A percentile compares a stretch with the other conserved stretches of the same genome.
Conservation (phyloP, 2,888 invertebrate species). For the Ophraella communa region DNA sequence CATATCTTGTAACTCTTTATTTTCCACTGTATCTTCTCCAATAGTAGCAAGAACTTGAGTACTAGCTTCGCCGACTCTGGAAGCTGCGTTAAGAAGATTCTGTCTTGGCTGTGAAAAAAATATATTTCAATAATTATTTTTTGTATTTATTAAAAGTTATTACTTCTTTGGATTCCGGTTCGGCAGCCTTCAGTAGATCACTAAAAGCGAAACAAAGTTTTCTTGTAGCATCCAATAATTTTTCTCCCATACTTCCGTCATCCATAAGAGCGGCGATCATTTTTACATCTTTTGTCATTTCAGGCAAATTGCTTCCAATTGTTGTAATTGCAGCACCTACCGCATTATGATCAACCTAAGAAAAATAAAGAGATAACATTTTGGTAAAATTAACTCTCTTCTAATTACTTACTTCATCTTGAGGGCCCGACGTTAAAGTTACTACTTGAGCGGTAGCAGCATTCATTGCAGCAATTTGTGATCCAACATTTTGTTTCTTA, state of each 20-base stretch:
- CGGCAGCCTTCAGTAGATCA: slow-evolving; percentile 92
- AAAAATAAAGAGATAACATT: no score
- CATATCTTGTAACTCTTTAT: slow-evolving; percentile 85
- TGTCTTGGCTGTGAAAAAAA: slow-evolving; percentile 71
- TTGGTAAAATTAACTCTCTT: background rate
- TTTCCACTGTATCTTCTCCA: slow-evolving; percentile 87
- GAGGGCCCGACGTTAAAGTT: slow-evolving; percentile 65
- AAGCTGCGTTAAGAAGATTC: slow-evolving; percentile 92
- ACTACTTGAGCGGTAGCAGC: slow-evolving; percentile 92
- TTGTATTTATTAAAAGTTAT: background rate
- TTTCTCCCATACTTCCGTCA: slow-evolving; percentile 81
- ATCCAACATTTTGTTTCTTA: slow-evolving; percentile 94
- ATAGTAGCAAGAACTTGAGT: slow-evolving; percentile 92
- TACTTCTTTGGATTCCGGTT: slow-evolving; percentile 87
- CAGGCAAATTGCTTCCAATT: slow-evolving; percentile 94
- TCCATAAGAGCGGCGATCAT: slow-evolving; percentile 96
- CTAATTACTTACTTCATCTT: slow-evolving; percentile 70
- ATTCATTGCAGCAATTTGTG: slow-evolving; percentile 98
- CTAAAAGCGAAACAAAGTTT: slow-evolving; percentile 92
- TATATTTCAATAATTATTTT: background rate
- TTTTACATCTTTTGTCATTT: slow-evolving; percentile 92
- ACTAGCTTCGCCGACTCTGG: slow-evolving; percentile 95
- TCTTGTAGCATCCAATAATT: slow-evolving; percentile 89
- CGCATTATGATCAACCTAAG: slow-evolving; percentile 82
- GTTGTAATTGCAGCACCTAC: slow-evolving; percentile 97